phyloP scores from a whole-genome alignment of 1,140 invertebrate genomes.

The Papilio polytes region DNA sequence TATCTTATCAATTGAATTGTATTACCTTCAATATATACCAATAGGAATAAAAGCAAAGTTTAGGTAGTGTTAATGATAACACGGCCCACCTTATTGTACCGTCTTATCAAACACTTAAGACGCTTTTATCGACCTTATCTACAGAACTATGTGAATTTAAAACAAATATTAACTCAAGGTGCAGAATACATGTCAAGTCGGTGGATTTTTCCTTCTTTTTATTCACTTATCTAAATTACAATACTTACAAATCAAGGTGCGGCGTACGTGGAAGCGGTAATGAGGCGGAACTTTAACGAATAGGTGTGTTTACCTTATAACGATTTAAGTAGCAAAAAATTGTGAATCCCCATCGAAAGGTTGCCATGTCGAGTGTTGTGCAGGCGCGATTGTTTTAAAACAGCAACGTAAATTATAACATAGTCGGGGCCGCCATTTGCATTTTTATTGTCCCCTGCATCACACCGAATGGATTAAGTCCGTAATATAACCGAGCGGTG shows the following conservation, averaged over 20 bases:
- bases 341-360: conserved; percentile 54
- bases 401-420: conserved; percentile 74
- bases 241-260: conserved; percentile 28
- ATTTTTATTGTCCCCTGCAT: conserved; percentile 80
- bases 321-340: conserved; percentile 50
- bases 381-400: conserved; percentile 63
- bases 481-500: conserved; percentile 70
- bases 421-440: conserved; percentile 72
- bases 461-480: conserved; percentile 72
- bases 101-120: conserved; percentile 30
- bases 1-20: conserved; percentile 12
- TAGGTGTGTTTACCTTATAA: conserved; percentile 38
- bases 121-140: conserved; percentile 28
- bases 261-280: conserved; percentile 34
- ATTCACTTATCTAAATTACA: conserved; percentile 33
- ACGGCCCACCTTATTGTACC: conserved; percentile 17
- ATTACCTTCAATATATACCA: conserved; percentile 18
- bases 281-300: conserved; percentile 33
- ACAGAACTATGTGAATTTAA: conserved; percentile 27
- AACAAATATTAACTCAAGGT: conserved; percentile 36
- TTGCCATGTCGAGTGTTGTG: conserved; percentile 45
- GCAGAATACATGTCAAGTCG: conserved; percentile 10
- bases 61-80: conserved; percentile 9
- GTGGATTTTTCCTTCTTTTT: conserved; percentile 33
- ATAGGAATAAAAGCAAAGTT: conserved; percentile 19